These are phyloP conservation scores for Dicranocentrus wangi DNA, from an alignment of 2,888 invertebrate genomes.

Conservation along the genomic window DNA sequence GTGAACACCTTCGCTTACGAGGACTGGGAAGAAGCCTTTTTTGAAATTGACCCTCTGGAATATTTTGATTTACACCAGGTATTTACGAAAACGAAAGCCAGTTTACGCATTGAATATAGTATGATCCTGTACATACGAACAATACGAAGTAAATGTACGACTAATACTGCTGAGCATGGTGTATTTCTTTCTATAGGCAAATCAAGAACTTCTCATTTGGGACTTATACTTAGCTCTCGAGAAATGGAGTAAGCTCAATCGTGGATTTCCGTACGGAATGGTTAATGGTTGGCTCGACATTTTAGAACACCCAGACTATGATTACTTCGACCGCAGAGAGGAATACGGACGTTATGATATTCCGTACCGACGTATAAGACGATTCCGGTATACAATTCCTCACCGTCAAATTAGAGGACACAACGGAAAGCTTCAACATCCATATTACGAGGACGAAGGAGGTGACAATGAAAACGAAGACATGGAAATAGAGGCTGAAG, in stretches of 20 bases:
- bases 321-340: constrained; percentile 5
- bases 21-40: constrained; percentile 65
- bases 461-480: no score
- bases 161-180: neutral
- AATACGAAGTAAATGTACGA: neutral
- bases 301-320: constrained; percentile 17
- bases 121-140: neutral
- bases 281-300: constrained; percentile 37
- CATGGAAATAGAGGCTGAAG: no score
- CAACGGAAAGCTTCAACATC: no score
- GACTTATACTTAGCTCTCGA: constrained; percentile 42
- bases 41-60: constrained; percentile 13
- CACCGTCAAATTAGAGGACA: no score
- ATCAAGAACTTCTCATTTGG: constrained; percentile 49
- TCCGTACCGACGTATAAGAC: neutral
- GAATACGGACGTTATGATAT: constrained; percentile 14
- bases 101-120: neutral
- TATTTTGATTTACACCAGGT: constrained; percentile 41
- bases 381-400: no score
- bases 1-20: constrained; percentile 38
- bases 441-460: no score
- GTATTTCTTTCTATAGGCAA: constrained; percentile 38
- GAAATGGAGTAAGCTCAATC: constrained; percentile 48
- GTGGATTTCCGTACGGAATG: constrained; percentile 43
- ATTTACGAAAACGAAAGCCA: neutral